Evolutionary conservation across 2,113 vertebrate species (phyloP).

Genomic region (Mustela nigripes): DNA sequence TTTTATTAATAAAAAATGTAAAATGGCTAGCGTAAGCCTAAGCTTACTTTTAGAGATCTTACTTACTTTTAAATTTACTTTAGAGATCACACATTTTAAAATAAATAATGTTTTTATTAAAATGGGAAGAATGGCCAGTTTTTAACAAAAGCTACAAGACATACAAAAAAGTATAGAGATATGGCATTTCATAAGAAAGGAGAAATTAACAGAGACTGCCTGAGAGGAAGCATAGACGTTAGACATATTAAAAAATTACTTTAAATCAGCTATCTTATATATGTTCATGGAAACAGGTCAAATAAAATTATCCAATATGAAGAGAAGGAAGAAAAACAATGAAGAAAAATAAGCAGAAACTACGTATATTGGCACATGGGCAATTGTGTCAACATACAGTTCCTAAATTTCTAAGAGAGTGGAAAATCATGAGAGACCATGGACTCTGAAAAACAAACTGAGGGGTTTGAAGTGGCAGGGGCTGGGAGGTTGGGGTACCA

Average conservation of each 20-base stretch:
- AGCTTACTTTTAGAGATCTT: not conserved
- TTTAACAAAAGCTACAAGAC: not conserved
- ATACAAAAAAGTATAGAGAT: not conserved
- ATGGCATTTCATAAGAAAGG: not conserved
- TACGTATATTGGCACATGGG: not conserved
- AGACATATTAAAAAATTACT: not conserved
- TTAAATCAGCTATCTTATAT: not conserved
- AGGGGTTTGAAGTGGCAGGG: no score
- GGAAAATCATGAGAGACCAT: no score
- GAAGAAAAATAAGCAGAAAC: not conserved
- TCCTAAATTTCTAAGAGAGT: not conserved
- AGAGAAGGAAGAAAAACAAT: not conserved
- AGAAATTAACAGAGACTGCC: not conserved
- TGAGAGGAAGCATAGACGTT: not conserved
- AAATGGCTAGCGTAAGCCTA: not conserved
- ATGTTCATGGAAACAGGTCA: not conserved
- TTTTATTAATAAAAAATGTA: not conserved
- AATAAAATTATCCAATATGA: not conserved
- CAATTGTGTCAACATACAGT: not conserved
- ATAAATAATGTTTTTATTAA: not conserved
- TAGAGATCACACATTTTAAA: not conserved
- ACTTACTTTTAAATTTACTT: no score
- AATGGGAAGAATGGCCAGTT: not conserved
- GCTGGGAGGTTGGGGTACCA: no score
- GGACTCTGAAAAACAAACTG: no score